Evolutionary conservation across 2,113 vertebrate genomes (phyloP).

Genomic region (Pygoscelis adeliae): DNA sequence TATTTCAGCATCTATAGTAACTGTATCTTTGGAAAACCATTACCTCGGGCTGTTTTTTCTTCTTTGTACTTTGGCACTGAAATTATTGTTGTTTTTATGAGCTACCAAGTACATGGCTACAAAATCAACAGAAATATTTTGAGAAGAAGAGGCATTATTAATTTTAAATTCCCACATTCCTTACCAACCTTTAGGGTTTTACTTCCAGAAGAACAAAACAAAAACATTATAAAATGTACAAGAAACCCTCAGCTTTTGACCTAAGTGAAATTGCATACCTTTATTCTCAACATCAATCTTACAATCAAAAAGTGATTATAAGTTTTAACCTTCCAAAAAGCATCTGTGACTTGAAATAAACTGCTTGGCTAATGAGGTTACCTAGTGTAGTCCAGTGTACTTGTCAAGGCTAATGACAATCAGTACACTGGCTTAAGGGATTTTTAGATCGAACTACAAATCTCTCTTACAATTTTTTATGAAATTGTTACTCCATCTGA

Average conservation of each 20-base stretch:
- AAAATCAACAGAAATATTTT: constrained; percentile 36
- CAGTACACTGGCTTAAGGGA: background rate
- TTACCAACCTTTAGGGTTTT: background rate
- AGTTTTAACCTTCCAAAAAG: background rate
- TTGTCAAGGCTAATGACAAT: background rate
- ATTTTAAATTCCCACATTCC: background rate
- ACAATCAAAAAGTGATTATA: background rate
- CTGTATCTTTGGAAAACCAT: background rate
- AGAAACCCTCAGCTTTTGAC: background rate
- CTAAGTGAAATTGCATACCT: background rate
- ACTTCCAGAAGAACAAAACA: background rate
- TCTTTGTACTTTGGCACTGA: background rate
- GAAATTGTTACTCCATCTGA: background rate
- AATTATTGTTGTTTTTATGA: background rate
- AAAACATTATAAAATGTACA: background rate
- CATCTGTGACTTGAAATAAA: background rate
- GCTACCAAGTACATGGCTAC: background rate
- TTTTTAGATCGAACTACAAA: background rate
- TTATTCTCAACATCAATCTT: background rate
- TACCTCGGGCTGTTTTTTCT: background rate
- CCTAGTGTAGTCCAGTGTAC: background rate
- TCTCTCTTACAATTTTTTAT: background rate
- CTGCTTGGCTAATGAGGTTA: background rate
- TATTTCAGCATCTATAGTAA: background rate
- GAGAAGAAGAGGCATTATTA: background rate